A percentile compares a stretch with the other conserved stretches of the same genome.
These are phyloP conservation scores for Holacanthus passer DNA, from an alignment of 2,113 vertebrate genomes.

Conservation along the genomic window DNA sequence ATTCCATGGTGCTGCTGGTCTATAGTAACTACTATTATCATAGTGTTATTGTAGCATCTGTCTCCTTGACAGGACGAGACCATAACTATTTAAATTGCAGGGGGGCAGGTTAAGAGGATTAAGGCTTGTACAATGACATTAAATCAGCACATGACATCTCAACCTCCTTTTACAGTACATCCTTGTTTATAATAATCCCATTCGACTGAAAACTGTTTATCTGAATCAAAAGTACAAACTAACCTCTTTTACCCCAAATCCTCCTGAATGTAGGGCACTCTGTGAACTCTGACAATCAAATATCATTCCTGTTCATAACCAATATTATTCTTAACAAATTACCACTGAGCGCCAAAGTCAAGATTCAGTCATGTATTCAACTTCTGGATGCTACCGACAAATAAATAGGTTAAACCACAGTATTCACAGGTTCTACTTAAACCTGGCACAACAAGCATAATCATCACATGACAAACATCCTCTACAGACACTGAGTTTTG, in stretches of 20 bases:
- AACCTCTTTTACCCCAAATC: conserved; percentile 71
- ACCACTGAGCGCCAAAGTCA: background rate
- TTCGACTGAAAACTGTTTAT: conserved; percentile 54
- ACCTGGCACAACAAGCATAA: background rate
- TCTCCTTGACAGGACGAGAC: conserved; percentile 55
- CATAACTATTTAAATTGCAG: conserved; percentile 56
- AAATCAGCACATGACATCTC: conserved; percentile 55
- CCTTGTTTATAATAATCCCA: conserved; percentile 65
- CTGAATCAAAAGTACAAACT: conserved; percentile 68
- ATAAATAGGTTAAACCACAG: background rate
- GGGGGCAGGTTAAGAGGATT: conserved; percentile 71
- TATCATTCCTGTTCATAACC: background rate
- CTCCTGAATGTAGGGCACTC: conserved; percentile 59
- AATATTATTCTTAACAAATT: conserved; percentile 13
- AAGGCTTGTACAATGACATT: conserved; percentile 50
- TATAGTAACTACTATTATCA: conserved; percentile 10
- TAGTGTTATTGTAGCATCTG: conserved; percentile 48
- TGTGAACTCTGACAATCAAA: conserved; percentile 18
- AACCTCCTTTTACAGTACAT: conserved; percentile 51
- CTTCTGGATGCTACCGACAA: background rate
- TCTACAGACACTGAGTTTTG: background rate
- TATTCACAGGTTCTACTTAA: background rate
- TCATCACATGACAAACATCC: background rate
- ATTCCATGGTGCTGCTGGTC: background rate
- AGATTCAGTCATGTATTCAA: background rate